Conservation (phyloP, 1,140 invertebrate genomes). For the Aplysia californica region DNA sequence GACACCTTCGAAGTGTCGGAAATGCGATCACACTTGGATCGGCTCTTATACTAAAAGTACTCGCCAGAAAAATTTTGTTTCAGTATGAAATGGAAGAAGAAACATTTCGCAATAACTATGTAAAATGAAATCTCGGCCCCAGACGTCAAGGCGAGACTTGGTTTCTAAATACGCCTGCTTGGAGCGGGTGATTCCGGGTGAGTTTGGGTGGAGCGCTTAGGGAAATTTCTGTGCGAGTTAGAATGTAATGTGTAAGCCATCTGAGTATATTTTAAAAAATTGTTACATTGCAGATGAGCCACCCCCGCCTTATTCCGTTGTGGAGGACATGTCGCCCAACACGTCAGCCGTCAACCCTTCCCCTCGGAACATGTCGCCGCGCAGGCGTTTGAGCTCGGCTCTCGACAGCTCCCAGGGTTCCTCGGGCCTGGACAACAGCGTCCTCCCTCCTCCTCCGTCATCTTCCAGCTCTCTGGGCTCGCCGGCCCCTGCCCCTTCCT, state of each 20-base stretch:
- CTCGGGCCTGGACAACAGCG: background rate
- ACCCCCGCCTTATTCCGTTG: conserved; percentile 37
- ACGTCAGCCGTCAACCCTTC: background rate
- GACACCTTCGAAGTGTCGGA: too few species aligned
- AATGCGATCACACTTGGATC: too few species aligned
- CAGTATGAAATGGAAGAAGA: too few species aligned
- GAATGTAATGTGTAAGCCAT: background rate
- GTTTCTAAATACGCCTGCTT: background rate
- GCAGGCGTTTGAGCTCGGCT: conserved; percentile 9
- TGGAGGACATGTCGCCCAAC: conserved; percentile 1
- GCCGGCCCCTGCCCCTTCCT: background rate
- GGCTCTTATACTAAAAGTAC: too few species aligned
- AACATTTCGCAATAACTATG: too few species aligned
- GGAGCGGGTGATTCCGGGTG: background rate
- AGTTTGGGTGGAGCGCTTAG: too few species aligned
- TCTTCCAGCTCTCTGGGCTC: background rate
- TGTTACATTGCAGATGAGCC: conserved; percentile 35
- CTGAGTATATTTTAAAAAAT: background rate
- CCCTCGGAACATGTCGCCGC: conserved; percentile 23
- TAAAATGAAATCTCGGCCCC: too few species aligned
- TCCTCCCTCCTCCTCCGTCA: background rate
- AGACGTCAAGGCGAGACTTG: too few species aligned
- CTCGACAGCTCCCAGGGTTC: background rate
- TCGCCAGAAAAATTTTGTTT: too few species aligned
- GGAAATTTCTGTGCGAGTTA: background rate